phyloP scores from a whole-genome alignment of 1,140 invertebrate species.

The Chlorops oryzae region DNA sequence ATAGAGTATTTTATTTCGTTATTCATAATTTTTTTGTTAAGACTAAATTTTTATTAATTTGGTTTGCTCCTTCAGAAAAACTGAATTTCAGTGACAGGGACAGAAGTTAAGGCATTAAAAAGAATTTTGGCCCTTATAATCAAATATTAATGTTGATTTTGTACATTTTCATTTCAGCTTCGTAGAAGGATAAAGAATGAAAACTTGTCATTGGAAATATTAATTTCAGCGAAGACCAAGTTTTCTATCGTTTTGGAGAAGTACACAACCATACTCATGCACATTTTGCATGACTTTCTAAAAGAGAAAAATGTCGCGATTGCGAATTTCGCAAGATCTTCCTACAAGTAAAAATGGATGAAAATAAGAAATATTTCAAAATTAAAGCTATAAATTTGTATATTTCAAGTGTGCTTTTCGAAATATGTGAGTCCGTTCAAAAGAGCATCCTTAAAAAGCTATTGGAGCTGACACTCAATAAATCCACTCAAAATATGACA shows the following conservation, averaged over 20 bases:
- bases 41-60: too few relatives aligned
- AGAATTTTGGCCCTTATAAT: too few relatives aligned
- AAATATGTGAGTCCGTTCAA: constrained; percentile 34
- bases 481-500: constrained; percentile 30
- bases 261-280: constrained; percentile 43
- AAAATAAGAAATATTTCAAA: constrained; percentile 1
- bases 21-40: too few relatives aligned
- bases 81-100: too few relatives aligned
- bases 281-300: constrained; percentile 43
- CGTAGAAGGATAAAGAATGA: too few relatives aligned
- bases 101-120: too few relatives aligned
- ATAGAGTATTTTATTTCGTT: too few relatives aligned
- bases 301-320: constrained; percentile 36
- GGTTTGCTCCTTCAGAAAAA: too few relatives aligned
- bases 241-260: constrained; percentile 44
- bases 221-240: constrained; percentile 25
- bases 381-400: not conserved
- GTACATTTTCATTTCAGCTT: too few relatives aligned
- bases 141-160: too few relatives aligned
- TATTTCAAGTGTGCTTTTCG: constrained; percentile 32
- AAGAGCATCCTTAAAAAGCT: constrained; percentile 37
- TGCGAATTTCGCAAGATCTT: constrained; percentile 32
- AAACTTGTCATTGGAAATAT: not conserved
- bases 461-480: constrained; percentile 40
- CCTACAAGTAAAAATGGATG: constrained; percentile 24